Evolutionary conservation across 2,113 vertebrate species (phyloP), one percentile per base, ranked within the genome.

Genomic region (Todiramphus chloris): DNA sequence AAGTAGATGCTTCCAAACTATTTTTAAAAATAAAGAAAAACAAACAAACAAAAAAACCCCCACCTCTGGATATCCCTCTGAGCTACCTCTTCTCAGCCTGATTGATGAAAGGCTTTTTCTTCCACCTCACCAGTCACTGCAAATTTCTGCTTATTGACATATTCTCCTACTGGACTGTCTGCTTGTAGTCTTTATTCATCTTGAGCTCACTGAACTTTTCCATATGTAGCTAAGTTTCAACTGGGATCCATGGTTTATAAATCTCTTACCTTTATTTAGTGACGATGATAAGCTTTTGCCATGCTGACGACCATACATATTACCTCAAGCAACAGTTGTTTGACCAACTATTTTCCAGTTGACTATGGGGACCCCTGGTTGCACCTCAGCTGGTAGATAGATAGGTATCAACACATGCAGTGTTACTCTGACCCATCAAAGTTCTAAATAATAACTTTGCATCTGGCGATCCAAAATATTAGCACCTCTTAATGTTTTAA

Each of bases 151-250:
- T 89, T 27, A 72, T 74, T 86, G 39, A 90, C 80, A 66, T 3
- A 18, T 70, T 73, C 37, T 93, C 66, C 50, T 28, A 73, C 46
- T 30, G 18, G 68, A 37, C 9, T 55, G 31, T 53, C 67, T 88
- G 28, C 59, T 73, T 93, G 31, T 43, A 80, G 58, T 63, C 17
- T 89, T 70, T 74, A 16, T 82, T 86, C 67, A 83, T n/a, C 43
- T 95, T 89, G 35, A 74, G n/a, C 12, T 88, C 64, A 63, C 8
- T 78, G 33, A 74, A 19, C 70, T 94, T 97, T 86, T 96, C 56
- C 59, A 46, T 56, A 63, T 43, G 50, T 63, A 51, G 27, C n/a
- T 70, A 77, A 27, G 8, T 41, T 13, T 41, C 41, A 41, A 11
- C 41, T 41, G 41, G 41, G 41, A 41, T 41, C 41, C 41, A 41